Evolutionary conservation across 2,797 vertebrate genomes (phyloP).

Genomic region (Gila robusta): DNA sequence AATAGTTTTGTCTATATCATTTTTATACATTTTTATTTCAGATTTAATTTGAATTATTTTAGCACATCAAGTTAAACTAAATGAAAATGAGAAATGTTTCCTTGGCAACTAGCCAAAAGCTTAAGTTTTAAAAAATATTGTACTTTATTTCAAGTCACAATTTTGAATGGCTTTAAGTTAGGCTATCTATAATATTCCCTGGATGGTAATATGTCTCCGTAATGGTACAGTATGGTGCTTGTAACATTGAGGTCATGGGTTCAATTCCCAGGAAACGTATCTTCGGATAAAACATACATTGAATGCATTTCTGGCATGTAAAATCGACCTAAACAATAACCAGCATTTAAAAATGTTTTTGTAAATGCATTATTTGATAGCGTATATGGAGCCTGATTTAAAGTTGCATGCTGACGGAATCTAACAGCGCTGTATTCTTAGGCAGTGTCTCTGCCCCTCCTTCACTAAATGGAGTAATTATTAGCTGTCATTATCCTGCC

Average conservation of each 20-base stretch:
- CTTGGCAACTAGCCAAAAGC: background rate
- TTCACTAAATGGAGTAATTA: constrained; percentile 80
- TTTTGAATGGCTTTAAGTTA: background rate
- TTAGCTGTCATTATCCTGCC: constrained; percentile 77
- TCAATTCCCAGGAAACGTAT: background rate
- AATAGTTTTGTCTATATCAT: background rate
- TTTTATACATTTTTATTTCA: background rate
- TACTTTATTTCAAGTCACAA: background rate
- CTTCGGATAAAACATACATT: background rate
- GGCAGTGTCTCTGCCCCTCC: constrained; percentile 75
- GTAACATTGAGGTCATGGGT: background rate
- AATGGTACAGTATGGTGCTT: background rate
- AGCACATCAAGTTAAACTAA: background rate
- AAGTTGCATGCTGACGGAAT: constrained; percentile 21
- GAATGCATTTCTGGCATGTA: background rate
- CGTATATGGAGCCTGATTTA: background rate
- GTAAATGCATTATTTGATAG: background rate
- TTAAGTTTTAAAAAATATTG: background rate
- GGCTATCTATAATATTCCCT: background rate
- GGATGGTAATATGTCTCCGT: background rate
- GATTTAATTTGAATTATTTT: background rate
- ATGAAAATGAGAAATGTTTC: background rate
- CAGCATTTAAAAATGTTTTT: background rate
- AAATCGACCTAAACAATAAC: background rate
- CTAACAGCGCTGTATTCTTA: constrained; percentile 39